Evolutionary conservation across 2,888 invertebrate genomes (phyloP).

Genomic region (Nephrotoma flavescens): DNA sequence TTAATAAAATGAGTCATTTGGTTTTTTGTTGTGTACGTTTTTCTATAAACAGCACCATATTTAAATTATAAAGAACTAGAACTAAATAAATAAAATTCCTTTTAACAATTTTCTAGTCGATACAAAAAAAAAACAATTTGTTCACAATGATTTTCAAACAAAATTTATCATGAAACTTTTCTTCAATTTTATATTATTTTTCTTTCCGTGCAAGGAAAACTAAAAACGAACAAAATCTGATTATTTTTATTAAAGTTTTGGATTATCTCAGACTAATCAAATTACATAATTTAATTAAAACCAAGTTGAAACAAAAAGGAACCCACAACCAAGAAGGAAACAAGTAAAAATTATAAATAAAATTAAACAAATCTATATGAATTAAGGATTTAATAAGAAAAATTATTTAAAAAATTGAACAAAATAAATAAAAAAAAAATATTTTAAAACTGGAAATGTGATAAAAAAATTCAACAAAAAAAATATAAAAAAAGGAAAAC

Average conservation of each 20-base stretch:
- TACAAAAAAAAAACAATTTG: background rate
- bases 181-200: background rate
- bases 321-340: background rate
- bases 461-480: background rate
- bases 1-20: background rate
- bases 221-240: background rate
- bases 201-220: background rate
- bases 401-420: background rate
- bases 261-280: background rate
- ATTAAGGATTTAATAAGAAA: background rate
- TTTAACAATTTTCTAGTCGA: background rate
- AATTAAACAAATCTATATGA: background rate
- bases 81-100: background rate
- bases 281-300: background rate
- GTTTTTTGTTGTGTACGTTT: background rate
- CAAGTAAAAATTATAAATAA: background rate
- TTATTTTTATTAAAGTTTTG: background rate
- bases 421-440: background rate
- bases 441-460: background rate
- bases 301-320: background rate
- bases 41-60: background rate
- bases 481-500: background rate
- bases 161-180: background rate
- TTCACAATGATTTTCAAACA: background rate
- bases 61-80: no score